Evolutionary conservation across 2,888 invertebrate species (phyloP).

Genomic region (Epinotia nisella): DNA sequence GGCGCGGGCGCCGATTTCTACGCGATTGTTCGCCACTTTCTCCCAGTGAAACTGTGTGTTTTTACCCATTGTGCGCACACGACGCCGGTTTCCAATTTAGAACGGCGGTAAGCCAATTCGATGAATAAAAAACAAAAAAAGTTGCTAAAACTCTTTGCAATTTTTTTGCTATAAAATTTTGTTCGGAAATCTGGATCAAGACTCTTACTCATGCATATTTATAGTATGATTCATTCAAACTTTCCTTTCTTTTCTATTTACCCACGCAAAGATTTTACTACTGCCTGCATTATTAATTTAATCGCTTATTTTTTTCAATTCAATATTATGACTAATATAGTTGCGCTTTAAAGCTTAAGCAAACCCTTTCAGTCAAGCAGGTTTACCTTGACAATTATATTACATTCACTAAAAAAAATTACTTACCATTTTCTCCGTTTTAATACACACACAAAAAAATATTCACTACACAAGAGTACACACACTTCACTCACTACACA

Average conservation of each 20-base stretch:
- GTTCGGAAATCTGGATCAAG: neutral
- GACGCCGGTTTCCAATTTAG: slow-evolving; percentile 52
- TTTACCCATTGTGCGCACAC: slow-evolving; percentile 70
- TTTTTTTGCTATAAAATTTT: neutral
- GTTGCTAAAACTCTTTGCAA: neutral
- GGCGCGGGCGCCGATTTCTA: slow-evolving; percentile 57
- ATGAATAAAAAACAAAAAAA: neutral
- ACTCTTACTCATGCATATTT: slow-evolving; percentile 32
- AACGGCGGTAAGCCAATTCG: slow-evolving; percentile 48
- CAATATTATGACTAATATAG: neutral
- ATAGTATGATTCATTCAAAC: slow-evolving; percentile 28
- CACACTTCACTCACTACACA: slow-evolving; percentile 60
- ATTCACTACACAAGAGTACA: slow-evolving; percentile 48
- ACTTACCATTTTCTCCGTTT: slow-evolving; percentile 74
- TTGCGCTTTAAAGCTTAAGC: neutral
- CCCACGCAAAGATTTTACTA: slow-evolving; percentile 16
- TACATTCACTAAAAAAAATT: slow-evolving; percentile 37
- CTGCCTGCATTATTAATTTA: neutral
- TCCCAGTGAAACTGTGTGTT: slow-evolving; percentile 80
- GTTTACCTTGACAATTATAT: slow-evolving; percentile 20
- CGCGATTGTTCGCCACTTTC: slow-evolving; percentile 77
- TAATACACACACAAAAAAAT: slow-evolving; percentile 52
- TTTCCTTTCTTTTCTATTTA: slow-evolving; percentile 41
- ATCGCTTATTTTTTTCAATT: slow-evolving; percentile 1
- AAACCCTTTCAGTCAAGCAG: slow-evolving; percentile 14